Evolutionary conservation across 2,113 vertebrate genomes (phyloP), one percentile per base, ranked within the genome.

Genomic region (Alces alces): DNA sequence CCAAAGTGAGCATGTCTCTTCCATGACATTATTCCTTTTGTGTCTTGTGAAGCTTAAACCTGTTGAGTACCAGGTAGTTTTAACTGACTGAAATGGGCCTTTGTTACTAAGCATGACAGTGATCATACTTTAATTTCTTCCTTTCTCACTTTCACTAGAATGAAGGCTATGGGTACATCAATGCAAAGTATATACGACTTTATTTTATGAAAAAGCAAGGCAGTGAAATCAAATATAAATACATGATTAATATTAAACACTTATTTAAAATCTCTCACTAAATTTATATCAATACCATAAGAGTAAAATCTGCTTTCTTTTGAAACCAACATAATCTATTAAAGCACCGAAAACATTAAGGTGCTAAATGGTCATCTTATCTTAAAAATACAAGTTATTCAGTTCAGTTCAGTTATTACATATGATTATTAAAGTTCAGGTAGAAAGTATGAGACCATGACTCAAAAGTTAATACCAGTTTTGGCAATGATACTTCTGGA

Each of bases 401-500:
- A 25, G 66, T 73, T 73, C 66, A 73, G n/a, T 39, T 39, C 66
- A 25, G 19, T 73, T 73, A 73, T 39, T 39, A 73, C 5, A 86
- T 16, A 89, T 36, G 33, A 64, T 60, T 82, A 93, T 66, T 86
- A 57, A 95, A 78, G 39, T 83, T 94, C 14, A 50, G 25, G 88
- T 5, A 86, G 36, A 45, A 87, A 92, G 27, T 30, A 93, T 57
- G 33, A 87, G 30, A 92, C 19, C 21, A 43, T 36, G 21, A 96
- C 50, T 89, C 79, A 91, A 94, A 95, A 64, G 7, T 2, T 13
- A 50, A 96, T 99, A 99, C 98, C 99, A 97, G 98, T 23, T 98
- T 96, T 98, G 79, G 93, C 43, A 55, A 97, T 52, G n/a, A 90
- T 80, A 12, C 55, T 98, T 98, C 98, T 99, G 86, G 99, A 98